Evolutionary conservation across 1,140 invertebrate genomes (phyloP), one percentile per base, ranked within the genome.

Genomic region (Euschistus heros): DNA sequence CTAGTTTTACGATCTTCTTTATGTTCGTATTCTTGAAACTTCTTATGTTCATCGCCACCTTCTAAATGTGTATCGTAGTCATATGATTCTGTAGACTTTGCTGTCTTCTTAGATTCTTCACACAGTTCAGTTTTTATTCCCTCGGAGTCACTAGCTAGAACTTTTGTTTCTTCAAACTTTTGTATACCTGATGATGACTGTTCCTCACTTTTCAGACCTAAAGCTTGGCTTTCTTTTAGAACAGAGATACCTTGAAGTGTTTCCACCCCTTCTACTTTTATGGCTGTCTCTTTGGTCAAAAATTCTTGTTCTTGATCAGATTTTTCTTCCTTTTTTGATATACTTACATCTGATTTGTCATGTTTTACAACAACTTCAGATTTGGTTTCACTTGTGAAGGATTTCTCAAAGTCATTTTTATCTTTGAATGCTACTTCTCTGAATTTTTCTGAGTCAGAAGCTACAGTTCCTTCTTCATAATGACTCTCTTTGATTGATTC

Each of bases 401-500:
- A 54, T 30, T 54, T 15, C 30, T 33, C 50, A 10, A 24, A 27
- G 20, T 54, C 24, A 54, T 33, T 37, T 33, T 55, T 63, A 7
- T 33, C 42, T 54, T 64, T 55, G 17, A 17, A 67, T 59, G 64
- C 59, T 44, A 37, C n/a, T 30, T 63, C 30, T 30, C 33, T 47
- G 2, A 8, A 6, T 67, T 62, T 62, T 24, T 55, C 63, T 60
- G 50, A 67, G 52, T 69, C 67, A 44, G 63, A 66, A 20, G 61
- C 20, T 62, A 17, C n/a, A 33, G 8, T 30, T 61, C 63, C 63
- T 60, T 73, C 70, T 66, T 73, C 72, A 44, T 65, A 66, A 46
- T 70, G 55, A 13, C 67, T 62, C 67, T 73, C 71, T 66, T 71
- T 59, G 22, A 70, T 71, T 24, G 65, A 67, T 64, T 72, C 69